These are phyloP conservation scores for Callyntrura guangdongensis DNA, from an alignment of 2,888 invertebrate genomes.

Conservation along the genomic window DNA sequence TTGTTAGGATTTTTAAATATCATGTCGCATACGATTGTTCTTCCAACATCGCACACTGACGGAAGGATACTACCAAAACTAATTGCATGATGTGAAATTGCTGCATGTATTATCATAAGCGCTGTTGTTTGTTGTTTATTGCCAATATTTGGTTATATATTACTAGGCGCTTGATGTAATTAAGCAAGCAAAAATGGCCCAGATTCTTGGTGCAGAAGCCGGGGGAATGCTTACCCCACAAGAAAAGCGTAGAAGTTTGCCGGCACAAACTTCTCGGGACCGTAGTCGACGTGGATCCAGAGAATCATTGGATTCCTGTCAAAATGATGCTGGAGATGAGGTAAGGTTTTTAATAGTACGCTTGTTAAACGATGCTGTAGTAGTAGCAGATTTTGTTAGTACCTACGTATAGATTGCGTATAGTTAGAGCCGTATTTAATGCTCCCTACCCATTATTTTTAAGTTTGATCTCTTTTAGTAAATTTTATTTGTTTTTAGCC, in stretches of 20 bases:
- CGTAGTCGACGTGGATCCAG: constrained; percentile 90
- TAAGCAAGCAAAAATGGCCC: constrained; percentile 95
- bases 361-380: constrained; percentile 54
- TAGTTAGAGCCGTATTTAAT: constrained; percentile 23
- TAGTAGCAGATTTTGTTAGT: constrained; percentile 9
- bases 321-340: constrained; percentile 90
- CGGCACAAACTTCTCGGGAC: constrained; percentile 88
- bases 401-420: background rate
- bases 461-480: background rate
- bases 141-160: constrained; percentile 66
- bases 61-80: constrained; percentile 71
- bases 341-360: constrained; percentile 87
- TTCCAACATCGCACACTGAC: constrained; percentile 71
- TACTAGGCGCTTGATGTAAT: constrained; percentile 95
- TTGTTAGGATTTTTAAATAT: constrained; percentile 38
- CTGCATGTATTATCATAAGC: constrained; percentile 70
- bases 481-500: background rate
- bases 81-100: constrained; percentile 72
- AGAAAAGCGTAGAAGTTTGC: constrained; percentile 85
- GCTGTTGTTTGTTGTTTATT: constrained; percentile 73
- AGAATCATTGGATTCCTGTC: constrained; percentile 91
- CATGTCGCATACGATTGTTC: constrained; percentile 50
- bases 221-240: constrained; percentile 85
- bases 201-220: constrained; percentile 89
- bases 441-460: background rate